Base-by-base conservation (phyloP, 2,888 invertebrate species). In the Amorpha juglandis region DNA sequence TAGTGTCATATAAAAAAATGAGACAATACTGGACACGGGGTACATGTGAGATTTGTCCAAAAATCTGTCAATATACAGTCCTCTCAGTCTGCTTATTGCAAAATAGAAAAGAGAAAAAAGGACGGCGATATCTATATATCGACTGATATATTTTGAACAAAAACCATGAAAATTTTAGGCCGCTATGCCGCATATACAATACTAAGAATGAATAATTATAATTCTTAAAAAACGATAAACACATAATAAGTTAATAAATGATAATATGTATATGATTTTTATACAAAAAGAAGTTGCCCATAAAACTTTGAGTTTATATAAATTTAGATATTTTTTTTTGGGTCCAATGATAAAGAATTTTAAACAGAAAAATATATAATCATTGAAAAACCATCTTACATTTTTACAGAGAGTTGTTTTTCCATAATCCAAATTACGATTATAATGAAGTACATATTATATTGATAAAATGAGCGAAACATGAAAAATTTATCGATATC, bases 231-330 rank as follows among this genome's bases (percentile, higher is more conserved):
- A 58, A n/a, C n/a, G 19, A 58, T 58, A 58, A 58, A 58, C 58
- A 58, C 38, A 27, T 52, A 58, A 58, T 58, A 58, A 58, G 58
- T 58, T 58, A 58, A 58, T 58, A 58, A 58, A 58, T 58, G 58
- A 58, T 42, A 58, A 42, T 58, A 58, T n/a, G n/a, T n/a, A n/a
- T 58, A 58, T 42, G 58, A 42, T 58, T 58, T 58, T 58, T 63
- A 67, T 63, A 72, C 50, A 50, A 42, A 65, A 68, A 70, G 50
- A 62, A 62, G 64, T 65, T 65, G 64, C 69, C 67, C 64, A 67
- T 68, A 70, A 68, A 63, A 76, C 66, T 71, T 71, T 70, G 69
- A 66, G 72, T 76, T 76, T 67, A 69, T 71, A 71, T 78, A 78
- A 42, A 42, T 58, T 58, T 42, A 8, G 1, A 19, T 9, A 8